These are phyloP conservation scores for Pristionchus pacificus DNA, from an alignment of 1,140 invertebrate species.

Conservation along the genomic window DNA sequence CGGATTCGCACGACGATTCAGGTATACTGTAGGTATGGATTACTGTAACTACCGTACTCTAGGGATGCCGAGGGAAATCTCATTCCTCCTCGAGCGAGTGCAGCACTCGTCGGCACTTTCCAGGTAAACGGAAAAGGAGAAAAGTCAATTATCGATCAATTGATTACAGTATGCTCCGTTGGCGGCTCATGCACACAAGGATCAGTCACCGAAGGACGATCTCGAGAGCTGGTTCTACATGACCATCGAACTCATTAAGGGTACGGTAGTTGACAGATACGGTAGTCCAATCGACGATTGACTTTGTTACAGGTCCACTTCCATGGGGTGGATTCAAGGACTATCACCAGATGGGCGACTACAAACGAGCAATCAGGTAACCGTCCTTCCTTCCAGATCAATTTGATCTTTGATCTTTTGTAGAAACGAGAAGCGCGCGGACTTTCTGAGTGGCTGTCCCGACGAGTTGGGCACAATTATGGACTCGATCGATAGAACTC, in stretches of 20 bases:
- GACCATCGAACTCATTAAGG: conserved; percentile 32
- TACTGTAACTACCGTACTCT: too few species aligned
- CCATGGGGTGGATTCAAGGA: conserved; percentile 31
- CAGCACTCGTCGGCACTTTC: conserved; percentile 44
- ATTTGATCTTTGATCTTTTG: conserved; percentile 5
- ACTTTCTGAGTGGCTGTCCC: conserved; percentile 33
- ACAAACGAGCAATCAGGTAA: conserved; percentile 26
- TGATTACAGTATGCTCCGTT: conserved; percentile 32
- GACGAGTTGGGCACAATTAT: conserved; percentile 38
- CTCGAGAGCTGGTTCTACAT: conserved; percentile 44
- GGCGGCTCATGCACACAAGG: conserved; percentile 27
- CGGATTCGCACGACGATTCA: conserved; percentile 42
- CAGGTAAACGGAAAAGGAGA: conserved; percentile 7
- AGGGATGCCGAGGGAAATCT: conserved; percentile 38
- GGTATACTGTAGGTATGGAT: conserved; percentile 14
- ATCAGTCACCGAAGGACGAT: conserved; percentile 40
- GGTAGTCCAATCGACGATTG: background rate
- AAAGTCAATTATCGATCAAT: background rate
- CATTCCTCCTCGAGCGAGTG: conserved; percentile 33
- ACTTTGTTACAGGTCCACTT: conserved; percentile 27
- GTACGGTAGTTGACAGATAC: background rate
- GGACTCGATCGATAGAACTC: conserved; percentile 20
- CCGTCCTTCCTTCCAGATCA: background rate
- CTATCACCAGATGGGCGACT: conserved; percentile 41
- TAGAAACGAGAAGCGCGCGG: conserved; percentile 6